Evolutionary conservation across 2,797 vertebrate genomes (phyloP).

Genomic region (Poecilia velifera): DNA sequence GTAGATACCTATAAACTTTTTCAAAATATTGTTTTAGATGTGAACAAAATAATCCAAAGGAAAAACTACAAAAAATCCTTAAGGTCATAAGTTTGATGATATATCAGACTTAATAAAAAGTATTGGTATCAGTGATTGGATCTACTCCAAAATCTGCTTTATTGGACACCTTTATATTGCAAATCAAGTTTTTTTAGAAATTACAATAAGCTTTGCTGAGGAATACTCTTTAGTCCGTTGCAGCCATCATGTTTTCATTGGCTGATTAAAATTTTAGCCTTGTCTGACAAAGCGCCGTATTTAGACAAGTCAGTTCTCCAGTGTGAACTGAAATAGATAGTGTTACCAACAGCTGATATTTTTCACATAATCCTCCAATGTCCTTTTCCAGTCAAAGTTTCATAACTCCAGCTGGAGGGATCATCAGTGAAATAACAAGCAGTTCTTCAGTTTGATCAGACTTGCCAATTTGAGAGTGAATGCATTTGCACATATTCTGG

Average conservation of each 20-base stretch:
- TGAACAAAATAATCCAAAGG: no score
- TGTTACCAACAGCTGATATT: constrained; percentile 20
- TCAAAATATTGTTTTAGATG: no score
- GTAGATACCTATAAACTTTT: not conserved
- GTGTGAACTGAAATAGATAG: constrained; percentile 28
- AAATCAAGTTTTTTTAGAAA: not conserved
- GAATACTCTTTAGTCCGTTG: constrained; percentile 15
- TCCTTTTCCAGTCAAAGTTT: constrained; percentile 23
- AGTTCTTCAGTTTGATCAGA: constrained; percentile 31
- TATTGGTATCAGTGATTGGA: no score
- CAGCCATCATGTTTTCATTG: constrained; percentile 42
- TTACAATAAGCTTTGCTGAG: not conserved
- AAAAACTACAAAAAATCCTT: no score
- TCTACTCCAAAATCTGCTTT: no score
- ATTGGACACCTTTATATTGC: not conserved
- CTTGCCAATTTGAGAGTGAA: constrained; percentile 26
- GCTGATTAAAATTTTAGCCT: constrained; percentile 27
- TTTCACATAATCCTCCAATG: constrained; percentile 28
- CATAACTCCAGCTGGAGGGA: constrained; percentile 30
- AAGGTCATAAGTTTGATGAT: no score
- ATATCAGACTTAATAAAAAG: no score
- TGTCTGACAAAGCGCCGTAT: constrained; percentile 34
- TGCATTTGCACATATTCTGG: constrained; percentile 22
- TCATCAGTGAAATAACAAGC: constrained; percentile 27
- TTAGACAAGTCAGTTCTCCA: constrained; percentile 17